phyloP scores from a whole-genome alignment of 2,888 invertebrate species.

The Oscheius sp. region DNA sequence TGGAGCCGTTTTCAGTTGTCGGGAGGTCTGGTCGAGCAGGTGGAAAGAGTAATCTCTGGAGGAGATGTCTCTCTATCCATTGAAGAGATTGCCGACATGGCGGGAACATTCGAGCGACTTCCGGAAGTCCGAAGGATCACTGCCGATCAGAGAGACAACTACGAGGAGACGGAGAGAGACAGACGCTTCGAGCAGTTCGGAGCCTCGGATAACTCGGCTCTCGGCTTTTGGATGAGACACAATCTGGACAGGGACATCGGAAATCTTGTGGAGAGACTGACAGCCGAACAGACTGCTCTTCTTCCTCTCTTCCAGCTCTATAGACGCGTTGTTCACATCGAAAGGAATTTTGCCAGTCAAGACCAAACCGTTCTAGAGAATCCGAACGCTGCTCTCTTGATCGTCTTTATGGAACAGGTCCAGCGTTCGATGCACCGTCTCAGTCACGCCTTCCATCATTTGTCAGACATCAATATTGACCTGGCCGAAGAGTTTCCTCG shows the following conservation, averaged over 20 bases:
- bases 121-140: slow-evolving; percentile 1
- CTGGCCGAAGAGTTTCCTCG: slow-evolving; percentile 28
- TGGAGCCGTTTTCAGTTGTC: background rate
- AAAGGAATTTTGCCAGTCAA: background rate
- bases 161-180: background rate
- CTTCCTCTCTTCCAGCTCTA: slow-evolving; percentile 12
- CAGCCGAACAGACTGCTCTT: background rate
- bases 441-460: slow-evolving; percentile 25
- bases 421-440: slow-evolving; percentile 26
- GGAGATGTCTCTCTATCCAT: background rate
- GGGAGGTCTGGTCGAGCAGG: background rate
- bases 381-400: slow-evolving; percentile 14
- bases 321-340: background rate
- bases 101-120: slow-evolving; percentile 2
- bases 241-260: slow-evolving; percentile 24
- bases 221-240: slow-evolving; percentile 17
- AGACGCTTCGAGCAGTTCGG: background rate
- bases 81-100: slow-evolving; percentile 6
- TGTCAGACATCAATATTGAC: slow-evolving; percentile 33
- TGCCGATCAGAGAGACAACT: background rate
- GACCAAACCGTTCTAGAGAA: background rate
- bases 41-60: slow-evolving; percentile 11
- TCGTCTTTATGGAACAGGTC: slow-evolving; percentile 35
- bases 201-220: background rate
- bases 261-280: background rate